A percentile compares a stretch with the other conserved stretches of the same genome.
phyloP scores from a whole-genome alignment of 1,140 invertebrate genomes.

The Drosophila grimshawi region DNA sequence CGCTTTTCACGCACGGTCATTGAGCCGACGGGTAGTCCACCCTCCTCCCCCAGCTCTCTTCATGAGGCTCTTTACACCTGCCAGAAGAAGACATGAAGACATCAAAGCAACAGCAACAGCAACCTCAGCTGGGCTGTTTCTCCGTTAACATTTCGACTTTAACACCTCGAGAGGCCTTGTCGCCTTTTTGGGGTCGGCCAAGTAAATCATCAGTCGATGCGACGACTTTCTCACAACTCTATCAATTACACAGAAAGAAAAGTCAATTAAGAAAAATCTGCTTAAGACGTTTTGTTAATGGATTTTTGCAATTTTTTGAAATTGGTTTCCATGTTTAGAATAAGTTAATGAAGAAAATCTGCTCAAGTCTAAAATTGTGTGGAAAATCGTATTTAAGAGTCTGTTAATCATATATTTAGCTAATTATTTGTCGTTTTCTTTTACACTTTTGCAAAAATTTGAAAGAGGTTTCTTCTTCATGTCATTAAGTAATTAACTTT shows the following conservation, averaged over 20 bases:
- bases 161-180: slow-evolving; percentile 51
- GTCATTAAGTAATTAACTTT: too few species aligned
- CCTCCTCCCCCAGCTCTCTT: background rate
- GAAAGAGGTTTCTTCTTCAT: too few species aligned
- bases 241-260: slow-evolving; percentile 15
- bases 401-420: background rate
- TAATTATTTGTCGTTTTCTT: background rate
- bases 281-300: background rate
- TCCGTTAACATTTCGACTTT: slow-evolving; percentile 73
- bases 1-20: slow-evolving; percentile 68
- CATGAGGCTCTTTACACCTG: slow-evolving; percentile 2
- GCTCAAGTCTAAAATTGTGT: background rate
- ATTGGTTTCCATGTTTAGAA: background rate
- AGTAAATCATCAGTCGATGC: slow-evolving; percentile 25
- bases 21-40: slow-evolving; percentile 28
- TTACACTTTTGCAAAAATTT: too few species aligned
- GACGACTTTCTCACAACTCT: slow-evolving; percentile 24
- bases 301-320: background rate
- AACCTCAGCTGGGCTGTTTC: slow-evolving; percentile 14
- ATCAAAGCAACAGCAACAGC: slow-evolving; percentile 50
- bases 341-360: slow-evolving; percentile 5
- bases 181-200: slow-evolving; percentile 24
- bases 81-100: slow-evolving; percentile 41
- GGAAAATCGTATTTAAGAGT: background rate
- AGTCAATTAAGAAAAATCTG: background rate